phyloP scores from a whole-genome alignment of 2,797 vertebrate genomes.

The Phrynocephalus vlangalii region DNA sequence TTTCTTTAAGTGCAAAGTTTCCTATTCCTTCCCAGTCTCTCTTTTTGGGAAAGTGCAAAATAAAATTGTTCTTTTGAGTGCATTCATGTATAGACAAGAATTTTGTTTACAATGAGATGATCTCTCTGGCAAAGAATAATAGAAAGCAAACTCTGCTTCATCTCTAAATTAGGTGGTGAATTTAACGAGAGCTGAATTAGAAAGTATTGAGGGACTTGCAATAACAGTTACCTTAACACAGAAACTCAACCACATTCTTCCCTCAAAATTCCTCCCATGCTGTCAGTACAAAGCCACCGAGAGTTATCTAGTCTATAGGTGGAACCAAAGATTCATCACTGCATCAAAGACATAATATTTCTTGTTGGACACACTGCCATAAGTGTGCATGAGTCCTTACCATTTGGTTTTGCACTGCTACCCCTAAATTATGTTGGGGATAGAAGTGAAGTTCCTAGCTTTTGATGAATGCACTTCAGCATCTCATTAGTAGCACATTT shows the following conservation, averaged over 20 bases:
- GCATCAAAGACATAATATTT: constrained; percentile 8
- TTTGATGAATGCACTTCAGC: background rate
- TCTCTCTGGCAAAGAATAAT: background rate
- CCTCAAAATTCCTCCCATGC: background rate
- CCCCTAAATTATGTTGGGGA: background rate
- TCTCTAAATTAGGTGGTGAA: background rate
- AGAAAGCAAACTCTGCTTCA: background rate
- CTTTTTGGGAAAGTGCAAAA: background rate
- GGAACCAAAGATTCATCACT: background rate
- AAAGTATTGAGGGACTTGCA: background rate
- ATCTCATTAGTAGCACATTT: background rate
- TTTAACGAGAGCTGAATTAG: background rate
- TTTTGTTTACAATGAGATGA: background rate
- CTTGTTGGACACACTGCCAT: background rate
- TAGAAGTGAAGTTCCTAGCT: background rate
- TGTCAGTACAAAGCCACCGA: background rate
- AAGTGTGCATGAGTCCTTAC: background rate
- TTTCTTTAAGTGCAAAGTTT: background rate
- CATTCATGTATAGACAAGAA: background rate
- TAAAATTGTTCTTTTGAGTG: background rate
- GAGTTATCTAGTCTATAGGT: background rate
- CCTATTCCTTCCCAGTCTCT: background rate
- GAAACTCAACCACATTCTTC: background rate
- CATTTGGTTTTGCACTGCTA: background rate
- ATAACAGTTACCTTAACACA: background rate